Evolutionary conservation across 2,888 invertebrate species (phyloP).

Genomic region (Caradrina clavipalpis): DNA sequence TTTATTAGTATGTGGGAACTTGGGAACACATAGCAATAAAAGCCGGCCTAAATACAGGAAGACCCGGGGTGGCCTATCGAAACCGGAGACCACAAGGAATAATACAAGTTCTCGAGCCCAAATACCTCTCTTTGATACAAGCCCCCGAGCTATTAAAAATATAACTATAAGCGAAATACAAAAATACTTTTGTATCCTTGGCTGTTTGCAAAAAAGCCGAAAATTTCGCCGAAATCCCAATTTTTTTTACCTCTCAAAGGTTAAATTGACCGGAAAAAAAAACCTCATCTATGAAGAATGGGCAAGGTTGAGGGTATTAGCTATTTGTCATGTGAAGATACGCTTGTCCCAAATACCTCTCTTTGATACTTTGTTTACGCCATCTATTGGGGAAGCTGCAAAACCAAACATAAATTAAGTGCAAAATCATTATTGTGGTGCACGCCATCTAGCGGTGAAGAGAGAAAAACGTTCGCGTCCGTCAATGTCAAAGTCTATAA

Average conservation of each 20-base stretch:
- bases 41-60: constrained; percentile 23
- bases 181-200: constrained; percentile 50
- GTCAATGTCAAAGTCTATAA: too few species aligned
- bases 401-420: too few species aligned
- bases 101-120: constrained; percentile 26
- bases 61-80: constrained; percentile 44
- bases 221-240: constrained; percentile 45
- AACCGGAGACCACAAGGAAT: constrained; percentile 43
- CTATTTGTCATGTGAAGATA: constrained; percentile 41
- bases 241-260: constrained; percentile 45
- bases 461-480: too few species aligned
- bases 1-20: too few species aligned
- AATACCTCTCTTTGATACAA: constrained; percentile 54
- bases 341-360: too few species aligned
- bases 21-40: constrained; percentile 46
- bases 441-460: too few species aligned
- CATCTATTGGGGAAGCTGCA: too few species aligned
- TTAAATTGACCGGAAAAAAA: constrained; percentile 53
- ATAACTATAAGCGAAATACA: constrained; percentile 52
- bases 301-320: constrained; percentile 3
- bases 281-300: constrained; percentile 18
- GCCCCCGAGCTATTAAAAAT: constrained; percentile 47
- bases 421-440: too few species aligned
- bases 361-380: too few species aligned
- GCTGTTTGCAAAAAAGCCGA: constrained; percentile 40